These are phyloP conservation scores for Sebastes trivittatus DNA, from an alignment of 2,797 vertebrate species.

Conservation along the genomic window DNA sequence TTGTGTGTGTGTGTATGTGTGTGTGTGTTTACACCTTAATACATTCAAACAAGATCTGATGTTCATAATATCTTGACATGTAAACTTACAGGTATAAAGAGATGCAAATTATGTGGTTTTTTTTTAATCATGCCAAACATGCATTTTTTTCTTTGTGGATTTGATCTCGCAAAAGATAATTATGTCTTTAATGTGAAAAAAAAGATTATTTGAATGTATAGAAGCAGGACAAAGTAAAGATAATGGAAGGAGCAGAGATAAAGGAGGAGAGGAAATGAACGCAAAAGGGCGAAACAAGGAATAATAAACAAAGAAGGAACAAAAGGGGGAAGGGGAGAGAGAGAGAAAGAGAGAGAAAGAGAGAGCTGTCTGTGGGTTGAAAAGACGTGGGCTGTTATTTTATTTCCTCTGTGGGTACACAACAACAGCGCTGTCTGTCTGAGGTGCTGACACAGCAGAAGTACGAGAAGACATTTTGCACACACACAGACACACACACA, in stretches of 20 bases:
- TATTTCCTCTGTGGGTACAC: constrained; percentile 81
- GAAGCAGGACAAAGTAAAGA: not conserved
- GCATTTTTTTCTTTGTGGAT: not conserved
- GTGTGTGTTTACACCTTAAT: not conserved
- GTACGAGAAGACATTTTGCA: constrained; percentile 43
- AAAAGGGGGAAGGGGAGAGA: constrained; percentile 28
- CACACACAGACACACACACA: constrained; percentile 25
- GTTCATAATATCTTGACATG: not conserved
- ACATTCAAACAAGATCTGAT: not conserved
- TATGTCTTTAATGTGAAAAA: not conserved
- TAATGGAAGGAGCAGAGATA: not conserved
- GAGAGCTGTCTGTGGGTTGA: constrained; percentile 64
- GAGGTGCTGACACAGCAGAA: constrained; percentile 79
- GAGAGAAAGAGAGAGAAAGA: constrained; percentile 10
- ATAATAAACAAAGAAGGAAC: constrained; percentile 40
- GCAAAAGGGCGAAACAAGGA: constrained; percentile 36
- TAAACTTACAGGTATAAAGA: no score
- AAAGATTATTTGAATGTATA: not conserved
- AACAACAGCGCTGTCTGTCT: constrained; percentile 75
- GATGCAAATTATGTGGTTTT: not conserved
- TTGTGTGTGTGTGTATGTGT: not conserved
- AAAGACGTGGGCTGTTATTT: constrained; percentile 77
- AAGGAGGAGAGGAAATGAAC: constrained; percentile 13
- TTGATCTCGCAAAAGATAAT: not conserved
- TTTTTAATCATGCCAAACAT: not conserved